Conservation (phyloP, 2,888 invertebrate species). For the Drosophila helvetica region DNA sequence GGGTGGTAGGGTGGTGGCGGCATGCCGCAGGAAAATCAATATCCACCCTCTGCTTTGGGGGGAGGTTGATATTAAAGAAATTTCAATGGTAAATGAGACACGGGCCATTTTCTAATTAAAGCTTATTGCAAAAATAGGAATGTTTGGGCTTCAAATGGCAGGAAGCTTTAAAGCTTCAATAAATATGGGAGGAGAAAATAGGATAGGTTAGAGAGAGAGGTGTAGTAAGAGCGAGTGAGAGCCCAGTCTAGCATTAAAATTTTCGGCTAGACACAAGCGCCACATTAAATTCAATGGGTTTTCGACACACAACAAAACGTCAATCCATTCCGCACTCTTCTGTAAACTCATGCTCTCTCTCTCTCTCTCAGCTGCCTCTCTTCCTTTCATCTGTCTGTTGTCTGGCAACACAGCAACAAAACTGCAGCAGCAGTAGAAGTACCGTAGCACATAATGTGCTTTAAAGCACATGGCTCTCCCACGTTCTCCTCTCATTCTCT, state of each 20-base stretch:
- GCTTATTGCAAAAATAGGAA: slow-evolving; percentile 27
- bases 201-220: not conserved
- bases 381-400: slow-evolving; percentile 44
- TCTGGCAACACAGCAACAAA: slow-evolving; percentile 57
- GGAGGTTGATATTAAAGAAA: slow-evolving; percentile 21
- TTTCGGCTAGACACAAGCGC: slow-evolving; percentile 64
- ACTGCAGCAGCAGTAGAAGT: slow-evolving; percentile 10
- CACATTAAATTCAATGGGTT: slow-evolving; percentile 70
- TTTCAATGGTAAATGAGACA: slow-evolving; percentile 8
- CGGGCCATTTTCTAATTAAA: slow-evolving; percentile 59
- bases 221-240: not conserved
- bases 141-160: slow-evolving; percentile 3
- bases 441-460: slow-evolving; percentile 33
- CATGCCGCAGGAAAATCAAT: slow-evolving; percentile 58
- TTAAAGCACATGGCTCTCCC: slow-evolving; percentile 8
- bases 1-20: slow-evolving; percentile 2
- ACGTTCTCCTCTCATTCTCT: not conserved
- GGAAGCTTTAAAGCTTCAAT: slow-evolving; percentile 49
- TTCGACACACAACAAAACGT: slow-evolving; percentile 32
- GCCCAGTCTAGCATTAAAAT: slow-evolving; percentile 44
- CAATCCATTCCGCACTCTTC: not conserved
- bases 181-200: not conserved
- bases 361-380: not conserved
- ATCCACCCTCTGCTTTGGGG: slow-evolving; percentile 45
- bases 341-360: not conserved